Evolutionary conservation across 2,888 invertebrate species (phyloP).

Genomic region (Agriopis leucophaearia): DNA sequence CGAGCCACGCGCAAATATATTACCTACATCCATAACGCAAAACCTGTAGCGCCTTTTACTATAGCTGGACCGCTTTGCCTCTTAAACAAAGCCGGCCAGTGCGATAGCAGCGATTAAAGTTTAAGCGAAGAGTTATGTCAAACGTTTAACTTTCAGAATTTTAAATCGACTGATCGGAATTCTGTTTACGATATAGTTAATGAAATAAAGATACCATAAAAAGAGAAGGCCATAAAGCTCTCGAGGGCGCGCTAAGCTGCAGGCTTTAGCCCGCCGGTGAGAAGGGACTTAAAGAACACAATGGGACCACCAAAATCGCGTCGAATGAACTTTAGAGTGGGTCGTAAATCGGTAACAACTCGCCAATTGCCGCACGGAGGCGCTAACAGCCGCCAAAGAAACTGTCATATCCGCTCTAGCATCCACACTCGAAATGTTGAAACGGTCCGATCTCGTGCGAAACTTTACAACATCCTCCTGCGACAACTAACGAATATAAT

Average conservation of each 20-base stretch:
- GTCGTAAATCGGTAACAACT: constrained; percentile 82
- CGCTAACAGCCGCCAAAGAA: constrained; percentile 76
- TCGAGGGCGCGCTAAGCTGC: constrained; percentile 68
- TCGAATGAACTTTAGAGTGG: constrained; percentile 82
- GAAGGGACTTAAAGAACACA: constrained; percentile 74
- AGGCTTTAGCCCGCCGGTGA: constrained; percentile 54
- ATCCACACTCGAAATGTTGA: constrained; percentile 81
- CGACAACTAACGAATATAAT: not conserved
- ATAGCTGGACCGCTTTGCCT: constrained; percentile 38
- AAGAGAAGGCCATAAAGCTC: constrained; percentile 72
- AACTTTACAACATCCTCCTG: constrained; percentile 43
- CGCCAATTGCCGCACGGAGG: constrained; percentile 84
- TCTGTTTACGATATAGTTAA: constrained; percentile 71
- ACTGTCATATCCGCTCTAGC: constrained; percentile 80
- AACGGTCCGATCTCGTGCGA: constrained; percentile 50
- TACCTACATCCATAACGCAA: constrained; percentile 52
- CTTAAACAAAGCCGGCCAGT: constrained; percentile 39
- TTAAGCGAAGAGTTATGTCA: constrained; percentile 53
- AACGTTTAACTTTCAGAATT: constrained; percentile 50
- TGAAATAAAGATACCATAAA: constrained; percentile 76
- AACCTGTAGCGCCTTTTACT: constrained; percentile 48
- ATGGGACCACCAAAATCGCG: constrained; percentile 84
- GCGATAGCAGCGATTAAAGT: constrained; percentile 42
- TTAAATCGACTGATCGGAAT: constrained; percentile 53
- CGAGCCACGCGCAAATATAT: constrained; percentile 69